A percentile compares a stretch with the other conserved stretches of the same genome.
Evolutionary conservation across 2,888 invertebrate genomes (phyloP).

Genomic region (Sarcophaga subvicina): DNA sequence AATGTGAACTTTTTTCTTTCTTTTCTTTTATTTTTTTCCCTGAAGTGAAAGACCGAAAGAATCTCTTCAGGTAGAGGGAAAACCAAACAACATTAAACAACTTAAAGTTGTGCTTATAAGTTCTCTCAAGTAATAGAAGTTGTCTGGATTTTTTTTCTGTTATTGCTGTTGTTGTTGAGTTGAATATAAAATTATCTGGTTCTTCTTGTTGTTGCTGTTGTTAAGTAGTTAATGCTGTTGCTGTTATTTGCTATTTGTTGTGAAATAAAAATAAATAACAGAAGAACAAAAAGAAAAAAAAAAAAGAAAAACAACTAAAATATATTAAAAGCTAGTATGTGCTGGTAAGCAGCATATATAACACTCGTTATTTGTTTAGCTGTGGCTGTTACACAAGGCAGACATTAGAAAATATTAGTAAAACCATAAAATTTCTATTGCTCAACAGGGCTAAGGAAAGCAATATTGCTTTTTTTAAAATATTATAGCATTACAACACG

Average conservation of each 20-base stretch:
- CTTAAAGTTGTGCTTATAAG: background rate
- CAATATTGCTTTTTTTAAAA: no score
- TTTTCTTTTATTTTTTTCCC: background rate
- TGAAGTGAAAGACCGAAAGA: no score
- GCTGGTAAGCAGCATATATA: conserved; percentile 8
- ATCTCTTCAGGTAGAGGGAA: background rate
- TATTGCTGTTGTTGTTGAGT: conserved; percentile 26
- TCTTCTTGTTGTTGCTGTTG: conserved; percentile 16
- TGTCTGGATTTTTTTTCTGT: background rate
- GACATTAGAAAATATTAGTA: background rate
- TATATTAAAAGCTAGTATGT: conserved; percentile 17
- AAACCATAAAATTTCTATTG: background rate
- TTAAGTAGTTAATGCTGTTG: conserved; percentile 18
- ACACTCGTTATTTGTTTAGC: conserved; percentile 20
- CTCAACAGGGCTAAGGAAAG: no score
- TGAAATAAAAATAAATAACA: background rate
- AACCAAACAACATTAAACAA: conserved; percentile 4
- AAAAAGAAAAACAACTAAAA: background rate
- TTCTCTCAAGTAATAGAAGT: background rate
- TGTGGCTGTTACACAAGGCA: background rate
- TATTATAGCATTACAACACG: no score
- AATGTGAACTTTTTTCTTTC: conserved; percentile 37
- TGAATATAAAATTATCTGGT: conserved; percentile 46
- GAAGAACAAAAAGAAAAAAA: background rate
- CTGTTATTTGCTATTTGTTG: background rate